phyloP scores from a whole-genome alignment of 2,113 vertebrate genomes.

The Eolophus roseicapilla region DNA sequence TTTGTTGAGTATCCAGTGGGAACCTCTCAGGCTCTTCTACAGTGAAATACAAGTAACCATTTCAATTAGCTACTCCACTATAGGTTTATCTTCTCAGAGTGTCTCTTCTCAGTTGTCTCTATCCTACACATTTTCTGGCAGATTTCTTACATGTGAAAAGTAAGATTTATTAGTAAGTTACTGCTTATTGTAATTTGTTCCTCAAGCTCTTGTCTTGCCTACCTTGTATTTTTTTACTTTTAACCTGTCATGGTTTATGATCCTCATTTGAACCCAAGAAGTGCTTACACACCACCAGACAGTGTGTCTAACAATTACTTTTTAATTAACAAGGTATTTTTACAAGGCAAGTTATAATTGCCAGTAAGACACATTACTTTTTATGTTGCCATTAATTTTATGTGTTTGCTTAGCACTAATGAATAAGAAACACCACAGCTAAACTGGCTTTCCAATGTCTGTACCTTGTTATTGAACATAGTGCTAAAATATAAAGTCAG shows the following conservation, averaged over 20 bases:
- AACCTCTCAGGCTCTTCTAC: background rate
- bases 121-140: background rate
- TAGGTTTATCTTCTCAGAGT: background rate
- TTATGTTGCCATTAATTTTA: slow-evolving; percentile 51
- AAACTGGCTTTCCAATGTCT: slow-evolving; percentile 3
- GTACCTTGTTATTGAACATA: background rate
- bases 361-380: slow-evolving; percentile 37
- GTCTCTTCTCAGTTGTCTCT: background rate
- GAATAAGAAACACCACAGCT: slow-evolving; percentile 1
- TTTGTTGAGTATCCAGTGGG: background rate
- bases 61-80: background rate
- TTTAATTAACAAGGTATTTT: slow-evolving; percentile 54
- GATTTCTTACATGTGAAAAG: background rate
- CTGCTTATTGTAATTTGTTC: background rate
- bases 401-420: slow-evolving; percentile 36
- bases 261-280: slow-evolving; percentile 6
- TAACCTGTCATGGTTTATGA: slow-evolving; percentile 15
- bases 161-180: background rate
- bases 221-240: background rate
- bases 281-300: background rate
- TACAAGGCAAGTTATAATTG: slow-evolving; percentile 31
- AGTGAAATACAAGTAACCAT: background rate
- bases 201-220: background rate
- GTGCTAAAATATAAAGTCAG: background rate
- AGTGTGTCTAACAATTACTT: slow-evolving; percentile 19